Evolutionary conservation across 1,140 invertebrate genomes (phyloP), one percentile per base, ranked within the genome.

Genomic region (Ridgeia piscesae): DNA sequence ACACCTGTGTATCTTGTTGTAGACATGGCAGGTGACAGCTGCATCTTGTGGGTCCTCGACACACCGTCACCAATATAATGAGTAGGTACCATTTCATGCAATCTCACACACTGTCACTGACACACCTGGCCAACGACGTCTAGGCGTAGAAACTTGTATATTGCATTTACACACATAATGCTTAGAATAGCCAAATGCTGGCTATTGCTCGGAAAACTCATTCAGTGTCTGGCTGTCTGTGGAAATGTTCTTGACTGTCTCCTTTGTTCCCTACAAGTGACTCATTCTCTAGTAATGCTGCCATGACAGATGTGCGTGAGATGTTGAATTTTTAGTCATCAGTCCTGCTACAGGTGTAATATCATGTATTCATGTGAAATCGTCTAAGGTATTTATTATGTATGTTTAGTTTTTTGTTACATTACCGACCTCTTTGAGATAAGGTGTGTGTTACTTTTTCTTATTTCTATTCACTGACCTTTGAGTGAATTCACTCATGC

Each of bases 41-140:
- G 58, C 58, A 77, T 21, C 58, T 77, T 6, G 58, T 77, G 14
- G 58, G 58, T 21, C 27, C 11, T 21, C 27, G 58, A 2, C 58
- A 77, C 58, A 77, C 58, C 58, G 58, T 77, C 58, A 77, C 58
- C 58, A 77, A 77, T 77, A 77, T 77, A 77, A 77, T 77, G 58
- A 77, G 58, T 77, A 77, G 27, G 58, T 77, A 77, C 58, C 14
- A 6, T 21, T 77, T 77, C 27, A 77, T 21, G 4, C 58, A 14
- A 77, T 77, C 17, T 77, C 17, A 77, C 58, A 21, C 58, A 77
- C 58, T 77, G 58, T 77, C 2, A 77, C 17, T 2, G 14, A 21
- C 17, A 77, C 48, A 50, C 48, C 48, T 50, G 21, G 48, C 17
- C 58, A 77, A 8, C 8, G 58, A 21, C 58, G 27, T 77, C 27